These are phyloP conservation scores for Chiloscyllium punctatum DNA, from an alignment of 2,797 vertebrate genomes.

Conservation along the genomic window DNA sequence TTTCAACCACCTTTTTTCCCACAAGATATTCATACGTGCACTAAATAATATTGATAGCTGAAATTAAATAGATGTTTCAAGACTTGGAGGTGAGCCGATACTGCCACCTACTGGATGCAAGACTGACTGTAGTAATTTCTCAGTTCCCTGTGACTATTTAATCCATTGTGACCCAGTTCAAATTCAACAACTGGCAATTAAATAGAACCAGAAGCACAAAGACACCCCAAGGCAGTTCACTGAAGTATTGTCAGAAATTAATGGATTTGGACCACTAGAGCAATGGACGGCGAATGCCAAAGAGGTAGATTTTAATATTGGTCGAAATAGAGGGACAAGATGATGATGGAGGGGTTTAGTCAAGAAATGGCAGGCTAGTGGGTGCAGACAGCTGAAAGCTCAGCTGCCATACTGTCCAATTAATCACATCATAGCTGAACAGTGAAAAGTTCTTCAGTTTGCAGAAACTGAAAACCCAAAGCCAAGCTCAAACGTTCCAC, in stretches of 20 bases:
- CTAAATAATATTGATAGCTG: background rate
- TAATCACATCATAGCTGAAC: background rate
- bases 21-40: background rate
- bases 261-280: background rate
- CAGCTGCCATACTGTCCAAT: background rate
- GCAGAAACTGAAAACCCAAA: background rate
- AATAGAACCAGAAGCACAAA: background rate
- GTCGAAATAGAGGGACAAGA: too few species aligned
- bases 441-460: background rate
- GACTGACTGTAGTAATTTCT: background rate
- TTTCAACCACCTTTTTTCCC: too few species aligned
- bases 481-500: background rate
- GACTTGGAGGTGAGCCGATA: background rate
- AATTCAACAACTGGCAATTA: background rate
- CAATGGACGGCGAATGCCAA: background rate
- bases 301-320: background rate
- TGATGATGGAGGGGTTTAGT: background rate
- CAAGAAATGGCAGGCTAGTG: background rate
- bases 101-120: background rate
- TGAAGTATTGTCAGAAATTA: background rate
- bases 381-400: background rate
- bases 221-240: background rate
- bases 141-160: background rate
- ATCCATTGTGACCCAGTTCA: background rate
- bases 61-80: background rate